These are phyloP conservation scores for Poecilia latipinna DNA, from an alignment of 2,113 vertebrate genomes.

Conservation along the genomic window DNA sequence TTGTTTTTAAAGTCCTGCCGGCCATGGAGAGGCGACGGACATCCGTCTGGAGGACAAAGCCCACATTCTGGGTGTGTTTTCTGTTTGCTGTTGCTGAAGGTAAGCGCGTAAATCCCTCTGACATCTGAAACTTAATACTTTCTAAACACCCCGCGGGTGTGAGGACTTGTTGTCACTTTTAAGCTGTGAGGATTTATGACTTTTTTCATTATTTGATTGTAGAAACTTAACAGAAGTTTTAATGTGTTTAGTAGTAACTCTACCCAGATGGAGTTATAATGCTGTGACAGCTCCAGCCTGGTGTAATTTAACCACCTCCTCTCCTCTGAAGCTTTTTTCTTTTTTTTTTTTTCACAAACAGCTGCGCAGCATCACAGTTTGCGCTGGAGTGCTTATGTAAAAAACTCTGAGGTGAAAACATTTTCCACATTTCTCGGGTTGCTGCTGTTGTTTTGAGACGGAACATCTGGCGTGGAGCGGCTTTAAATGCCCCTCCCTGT, in stretches of 20 bases:
- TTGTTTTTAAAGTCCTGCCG: background rate
- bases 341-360: background rate
- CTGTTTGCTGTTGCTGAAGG: slow-evolving; percentile 40
- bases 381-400: background rate
- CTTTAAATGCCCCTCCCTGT: slow-evolving; percentile 34
- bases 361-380: background rate
- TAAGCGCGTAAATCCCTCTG: slow-evolving; percentile 21
- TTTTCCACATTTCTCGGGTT: slow-evolving; percentile 1
- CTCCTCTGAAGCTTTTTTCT: background rate
- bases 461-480: slow-evolving; percentile 61
- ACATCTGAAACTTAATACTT: background rate
- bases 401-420: background rate
- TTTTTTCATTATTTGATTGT: too few species aligned
- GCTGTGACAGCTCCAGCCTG: background rate
- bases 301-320: background rate
- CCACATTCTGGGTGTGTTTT: slow-evolving; percentile 13
- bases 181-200: too few species aligned
- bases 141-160: background rate
- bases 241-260: background rate
- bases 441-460: slow-evolving; percentile 47
- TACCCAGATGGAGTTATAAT: background rate
- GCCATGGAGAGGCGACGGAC: slow-evolving; percentile 34
- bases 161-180: background rate
- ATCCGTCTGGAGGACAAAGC: background rate
- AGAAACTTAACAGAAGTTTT: background rate